Conservation (phyloP, 2,113 vertebrate genomes). For the Leptosomus discolor region DNA sequence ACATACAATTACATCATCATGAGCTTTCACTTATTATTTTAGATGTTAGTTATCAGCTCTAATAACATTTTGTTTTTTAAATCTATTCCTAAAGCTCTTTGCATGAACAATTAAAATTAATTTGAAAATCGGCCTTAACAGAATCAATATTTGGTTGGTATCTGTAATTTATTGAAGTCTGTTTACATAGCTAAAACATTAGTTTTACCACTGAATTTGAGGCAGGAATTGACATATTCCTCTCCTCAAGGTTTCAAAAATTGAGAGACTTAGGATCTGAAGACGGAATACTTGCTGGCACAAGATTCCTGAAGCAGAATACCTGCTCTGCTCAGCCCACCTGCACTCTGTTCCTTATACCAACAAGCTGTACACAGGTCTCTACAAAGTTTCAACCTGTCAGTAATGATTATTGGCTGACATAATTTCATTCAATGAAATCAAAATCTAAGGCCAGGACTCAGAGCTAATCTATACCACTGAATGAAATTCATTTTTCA, state of each 20-base stretch:
- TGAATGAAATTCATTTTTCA: neutral
- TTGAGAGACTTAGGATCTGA: neutral
- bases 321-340: neutral
- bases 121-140: neutral
- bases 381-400: neutral
- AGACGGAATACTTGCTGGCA: neutral
- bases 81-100: neutral
- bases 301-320: neutral
- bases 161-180: neutral
- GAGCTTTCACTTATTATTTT: neutral
- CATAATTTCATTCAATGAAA: neutral
- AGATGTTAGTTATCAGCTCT: neutral
- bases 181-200: neutral
- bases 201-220: neutral
- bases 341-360: neutral
- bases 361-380: neutral
- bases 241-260: neutral
- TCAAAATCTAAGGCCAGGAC: neutral
- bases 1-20: neutral
- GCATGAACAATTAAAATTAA: neutral
- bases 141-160: slow-evolving; percentile 20
- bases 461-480: neutral
- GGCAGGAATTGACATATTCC: neutral
- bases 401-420: neutral
- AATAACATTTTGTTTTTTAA: neutral